A percentile compares a stretch with the other conserved stretches of the same genome.
Evolutionary conservation across 1,140 invertebrate genomes (phyloP).

Genomic region (Drosophila ironensis): DNA sequence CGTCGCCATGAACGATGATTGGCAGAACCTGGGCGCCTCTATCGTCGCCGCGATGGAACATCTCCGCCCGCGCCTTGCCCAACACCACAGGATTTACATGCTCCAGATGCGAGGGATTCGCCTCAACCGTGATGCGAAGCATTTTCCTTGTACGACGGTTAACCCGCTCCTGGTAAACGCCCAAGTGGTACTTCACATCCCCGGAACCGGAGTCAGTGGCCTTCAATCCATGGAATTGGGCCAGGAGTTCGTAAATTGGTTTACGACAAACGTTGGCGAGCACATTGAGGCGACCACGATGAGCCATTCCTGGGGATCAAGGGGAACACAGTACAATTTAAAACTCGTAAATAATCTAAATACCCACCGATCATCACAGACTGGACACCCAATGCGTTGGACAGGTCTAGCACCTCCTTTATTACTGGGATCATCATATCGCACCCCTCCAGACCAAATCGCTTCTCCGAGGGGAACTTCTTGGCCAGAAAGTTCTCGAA

Average conservation of each 20-base stretch:
- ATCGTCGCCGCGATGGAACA: slow-evolving; percentile 90
- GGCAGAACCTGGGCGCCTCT: slow-evolving; percentile 89
- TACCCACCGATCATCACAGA: slow-evolving; percentile 81
- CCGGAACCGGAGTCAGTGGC: slow-evolving; percentile 91
- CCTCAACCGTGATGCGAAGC: slow-evolving; percentile 91
- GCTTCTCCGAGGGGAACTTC: slow-evolving; percentile 95
- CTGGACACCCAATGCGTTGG: slow-evolving; percentile 90
- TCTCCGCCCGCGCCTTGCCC: slow-evolving; percentile 92
- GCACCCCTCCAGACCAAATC: slow-evolving; percentile 96
- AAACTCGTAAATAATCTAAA: background rate
- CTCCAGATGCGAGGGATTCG: slow-evolving; percentile 96
- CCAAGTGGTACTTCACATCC: slow-evolving; percentile 98
- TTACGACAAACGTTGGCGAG: slow-evolving; percentile 95
- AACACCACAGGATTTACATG: slow-evolving; percentile 92
- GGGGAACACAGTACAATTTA: slow-evolving; percentile 81
- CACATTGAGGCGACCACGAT: slow-evolving; percentile 95
- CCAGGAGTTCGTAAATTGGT: slow-evolving; percentile 92
- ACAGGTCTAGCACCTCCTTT: slow-evolving; percentile 93
- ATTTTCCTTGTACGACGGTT: slow-evolving; percentile 91
- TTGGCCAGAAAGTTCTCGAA: slow-evolving; percentile 94
- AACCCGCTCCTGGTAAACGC: slow-evolving; percentile 90
- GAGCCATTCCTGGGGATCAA: slow-evolving; percentile 92
- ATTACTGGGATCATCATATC: slow-evolving; percentile 94
- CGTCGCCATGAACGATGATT: slow-evolving; percentile 94
- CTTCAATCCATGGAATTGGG: slow-evolving; percentile 91